A percentile compares a stretch with the other conserved stretches of the same genome.
These are phyloP conservation scores for Urocolius indicus DNA, from an alignment of 2,113 vertebrate species.

Conservation along the genomic window DNA sequence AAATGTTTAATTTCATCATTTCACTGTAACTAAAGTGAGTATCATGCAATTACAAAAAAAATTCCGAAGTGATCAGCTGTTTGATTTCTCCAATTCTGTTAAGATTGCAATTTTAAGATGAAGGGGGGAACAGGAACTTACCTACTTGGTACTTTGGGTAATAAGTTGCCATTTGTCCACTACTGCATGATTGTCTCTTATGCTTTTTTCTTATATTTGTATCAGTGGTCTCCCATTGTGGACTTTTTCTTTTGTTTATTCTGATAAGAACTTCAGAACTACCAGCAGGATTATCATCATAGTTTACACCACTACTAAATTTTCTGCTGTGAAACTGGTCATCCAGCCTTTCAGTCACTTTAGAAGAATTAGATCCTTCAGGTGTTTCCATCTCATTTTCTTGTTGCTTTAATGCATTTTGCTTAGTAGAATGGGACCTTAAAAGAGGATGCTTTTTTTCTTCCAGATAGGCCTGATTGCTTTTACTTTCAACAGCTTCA, in stretches of 20 bases:
- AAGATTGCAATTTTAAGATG: constrained; percentile 63
- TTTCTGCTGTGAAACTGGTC: constrained; percentile 61
- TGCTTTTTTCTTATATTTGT: constrained; percentile 82
- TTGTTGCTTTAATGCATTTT: constrained; percentile 56
- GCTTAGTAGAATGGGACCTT: constrained; percentile 74
- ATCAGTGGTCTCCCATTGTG: constrained; percentile 78
- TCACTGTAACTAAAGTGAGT: background rate
- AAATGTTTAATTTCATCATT: background rate
- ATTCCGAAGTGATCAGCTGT: background rate
- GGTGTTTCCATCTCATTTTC: constrained; percentile 57
- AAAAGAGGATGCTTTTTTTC: constrained; percentile 71
- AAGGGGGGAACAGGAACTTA: constrained; percentile 82
- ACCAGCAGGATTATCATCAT: constrained; percentile 58
- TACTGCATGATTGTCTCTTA: constrained; percentile 86
- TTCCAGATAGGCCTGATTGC: constrained; percentile 50
- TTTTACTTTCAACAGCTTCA: constrained; percentile 66
- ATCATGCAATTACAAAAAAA: constrained; percentile 17
- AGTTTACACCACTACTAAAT: constrained; percentile 59
- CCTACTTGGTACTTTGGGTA: constrained; percentile 91
- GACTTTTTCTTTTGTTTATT: constrained; percentile 80
- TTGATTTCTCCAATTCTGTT: background rate
- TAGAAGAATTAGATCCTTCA: constrained; percentile 59
- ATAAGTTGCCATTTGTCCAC: constrained; percentile 86
- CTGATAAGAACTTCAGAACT: constrained; percentile 74
- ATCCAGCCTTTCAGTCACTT: constrained; percentile 50